These are phyloP conservation scores for Amphipyra tragopoginis DNA, from an alignment of 2,888 invertebrate genomes.

Conservation along the genomic window DNA sequence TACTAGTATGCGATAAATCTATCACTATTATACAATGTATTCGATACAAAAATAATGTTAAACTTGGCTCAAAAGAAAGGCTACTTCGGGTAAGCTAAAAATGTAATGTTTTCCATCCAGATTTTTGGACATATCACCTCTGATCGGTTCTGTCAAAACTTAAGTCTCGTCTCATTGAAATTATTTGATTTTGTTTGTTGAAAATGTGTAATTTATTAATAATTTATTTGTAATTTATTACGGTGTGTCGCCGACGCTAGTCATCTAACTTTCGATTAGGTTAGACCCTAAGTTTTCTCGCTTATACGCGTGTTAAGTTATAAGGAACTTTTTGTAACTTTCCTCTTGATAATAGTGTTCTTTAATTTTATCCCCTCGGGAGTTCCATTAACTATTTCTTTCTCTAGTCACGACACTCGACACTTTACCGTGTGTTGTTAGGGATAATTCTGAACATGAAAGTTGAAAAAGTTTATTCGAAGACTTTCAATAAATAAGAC, in stretches of 20 bases:
- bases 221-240: constrained; percentile 78
- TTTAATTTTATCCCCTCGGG: constrained; percentile 73
- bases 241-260: constrained; percentile 80
- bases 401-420: constrained; percentile 82
- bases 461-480: constrained; percentile 44
- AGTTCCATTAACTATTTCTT: constrained; percentile 70
- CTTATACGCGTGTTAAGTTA: constrained; percentile 67
- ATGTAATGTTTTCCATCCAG: constrained; percentile 55
- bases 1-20: constrained; percentile 46
- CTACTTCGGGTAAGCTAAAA: constrained; percentile 53
- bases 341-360: constrained; percentile 71
- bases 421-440: constrained; percentile 69
- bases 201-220: constrained; percentile 69
- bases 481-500: constrained; percentile 28
- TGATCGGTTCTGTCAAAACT: constrained; percentile 56
- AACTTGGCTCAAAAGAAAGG: constrained; percentile 51
- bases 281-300: constrained; percentile 77
- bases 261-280: constrained; percentile 82
- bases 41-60: constrained; percentile 51
- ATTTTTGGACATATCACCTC: constrained; percentile 50
- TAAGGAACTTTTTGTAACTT: constrained; percentile 63
- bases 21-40: constrained; percentile 48
- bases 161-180: constrained; percentile 33
- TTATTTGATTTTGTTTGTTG: constrained; percentile 52
- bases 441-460: constrained; percentile 63